Percentiles rank a stretch among this genome's conserved stretches.
Evolutionary conservation across 2,888 invertebrate species (phyloP).

Genomic region (Amphimallon solstitiale): DNA sequence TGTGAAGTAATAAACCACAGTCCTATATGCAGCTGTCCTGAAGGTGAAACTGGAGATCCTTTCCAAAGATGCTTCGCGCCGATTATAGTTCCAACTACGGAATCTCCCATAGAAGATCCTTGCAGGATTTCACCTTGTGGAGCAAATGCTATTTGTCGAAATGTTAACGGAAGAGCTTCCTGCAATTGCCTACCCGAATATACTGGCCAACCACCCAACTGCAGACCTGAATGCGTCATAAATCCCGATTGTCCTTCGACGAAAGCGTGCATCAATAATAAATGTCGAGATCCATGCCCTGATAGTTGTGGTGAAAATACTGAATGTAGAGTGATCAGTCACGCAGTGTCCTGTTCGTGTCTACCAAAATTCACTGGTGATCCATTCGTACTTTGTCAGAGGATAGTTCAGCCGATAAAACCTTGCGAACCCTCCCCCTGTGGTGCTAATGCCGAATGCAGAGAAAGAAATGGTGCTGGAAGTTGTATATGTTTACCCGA

Average conservation of each 20-base stretch:
- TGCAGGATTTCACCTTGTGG: constrained; percentile 86
- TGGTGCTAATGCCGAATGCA: constrained; percentile 84
- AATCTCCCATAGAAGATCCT: constrained; percentile 65
- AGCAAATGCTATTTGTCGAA: constrained; percentile 79
- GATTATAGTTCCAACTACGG: constrained; percentile 64
- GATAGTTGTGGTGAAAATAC: constrained; percentile 84
- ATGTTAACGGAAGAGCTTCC: constrained; percentile 72
- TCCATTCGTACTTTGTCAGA: constrained; percentile 79
- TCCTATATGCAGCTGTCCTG: constrained; percentile 67
- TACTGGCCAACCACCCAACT: constrained; percentile 82
- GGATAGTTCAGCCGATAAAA: constrained; percentile 65
- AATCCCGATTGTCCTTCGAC: constrained; percentile 83
- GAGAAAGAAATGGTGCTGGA: constrained; percentile 80
- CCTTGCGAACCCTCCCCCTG: constrained; percentile 90
- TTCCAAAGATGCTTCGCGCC: constrained; percentile 73
- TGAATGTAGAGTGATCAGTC: constrained; percentile 81
- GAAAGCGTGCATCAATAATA: constrained; percentile 82
- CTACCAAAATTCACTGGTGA: constrained; percentile 80
- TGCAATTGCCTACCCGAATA: constrained; percentile 83
- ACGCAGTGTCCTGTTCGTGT: constrained; percentile 85
- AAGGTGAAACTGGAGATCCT: constrained; percentile 78
- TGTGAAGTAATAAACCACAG: constrained; percentile 68
- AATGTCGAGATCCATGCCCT: constrained; percentile 84
- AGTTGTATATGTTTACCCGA: constrained; percentile 83
- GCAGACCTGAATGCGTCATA: constrained; percentile 84